A percentile compares a stretch with the other conserved stretches of the same genome.
phyloP scores from a whole-genome alignment of 2,113 vertebrate genomes.

The Polypterus senegalus region DNA sequence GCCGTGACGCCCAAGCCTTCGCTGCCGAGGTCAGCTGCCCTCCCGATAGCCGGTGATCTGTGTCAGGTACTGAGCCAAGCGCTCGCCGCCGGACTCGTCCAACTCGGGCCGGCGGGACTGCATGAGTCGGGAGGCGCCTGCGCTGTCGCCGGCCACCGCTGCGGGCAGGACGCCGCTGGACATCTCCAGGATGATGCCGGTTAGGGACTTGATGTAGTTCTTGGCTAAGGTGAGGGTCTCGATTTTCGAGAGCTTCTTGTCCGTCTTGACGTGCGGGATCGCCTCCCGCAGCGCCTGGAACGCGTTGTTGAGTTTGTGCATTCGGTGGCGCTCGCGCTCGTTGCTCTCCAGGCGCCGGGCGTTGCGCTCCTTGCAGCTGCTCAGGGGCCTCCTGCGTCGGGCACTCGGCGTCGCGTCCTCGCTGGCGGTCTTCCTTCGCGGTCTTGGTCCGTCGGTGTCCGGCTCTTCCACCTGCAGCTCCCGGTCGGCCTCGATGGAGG shows the following conservation, averaged over 20 bases:
- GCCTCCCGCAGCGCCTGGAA: slow-evolving; percentile 88
- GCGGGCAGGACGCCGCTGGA: slow-evolving; percentile 60
- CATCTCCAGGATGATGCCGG: slow-evolving; percentile 84
- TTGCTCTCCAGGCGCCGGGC: slow-evolving; percentile 86
- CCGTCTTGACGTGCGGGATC: slow-evolving; percentile 82
- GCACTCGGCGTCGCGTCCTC: slow-evolving; percentile 27
- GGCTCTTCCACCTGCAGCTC: slow-evolving; percentile 18
- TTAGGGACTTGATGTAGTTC: slow-evolving; percentile 93
- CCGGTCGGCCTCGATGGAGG: slow-evolving; percentile 41
- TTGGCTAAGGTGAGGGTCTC: slow-evolving; percentile 94
- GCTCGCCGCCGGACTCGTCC: slow-evolving; percentile 52
- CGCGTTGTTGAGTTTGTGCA: slow-evolving; percentile 97
- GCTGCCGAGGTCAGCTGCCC: slow-evolving; percentile 35
- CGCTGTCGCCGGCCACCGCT: slow-evolving; percentile 36
- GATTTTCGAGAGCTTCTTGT: slow-evolving; percentile 95
- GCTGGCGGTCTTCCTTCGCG: slow-evolving; percentile 20
- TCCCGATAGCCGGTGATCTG: slow-evolving; percentile 62
- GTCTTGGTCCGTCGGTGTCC: slow-evolving; percentile 2
- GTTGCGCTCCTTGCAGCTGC: slow-evolving; percentile 60
- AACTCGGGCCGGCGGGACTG: slow-evolving; percentile 73
- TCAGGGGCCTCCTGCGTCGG: slow-evolving; percentile 31
- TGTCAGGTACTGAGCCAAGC: slow-evolving; percentile 63
- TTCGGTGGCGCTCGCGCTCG: slow-evolving; percentile 84
- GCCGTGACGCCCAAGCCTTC: too few species aligned
- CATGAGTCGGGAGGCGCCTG: slow-evolving; percentile 52